Evolutionary conservation across 1,140 invertebrate genomes (phyloP).

Genomic region (Platorchestia sp.): DNA sequence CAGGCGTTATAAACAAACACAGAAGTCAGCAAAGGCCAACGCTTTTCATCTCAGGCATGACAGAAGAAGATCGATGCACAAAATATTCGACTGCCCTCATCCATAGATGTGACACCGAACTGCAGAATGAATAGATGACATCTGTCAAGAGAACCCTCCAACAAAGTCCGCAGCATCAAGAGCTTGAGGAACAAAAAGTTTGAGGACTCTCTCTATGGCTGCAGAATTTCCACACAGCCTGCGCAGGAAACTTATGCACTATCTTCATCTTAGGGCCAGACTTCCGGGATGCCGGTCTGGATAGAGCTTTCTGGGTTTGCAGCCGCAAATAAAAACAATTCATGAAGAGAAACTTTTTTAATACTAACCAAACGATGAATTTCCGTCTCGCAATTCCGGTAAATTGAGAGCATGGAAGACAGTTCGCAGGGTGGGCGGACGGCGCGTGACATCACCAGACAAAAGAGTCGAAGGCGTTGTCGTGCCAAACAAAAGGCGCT

Average conservation of each 20-base stretch:
- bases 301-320: not conserved
- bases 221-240: not conserved
- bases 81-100: not conserved
- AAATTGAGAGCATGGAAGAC: not conserved
- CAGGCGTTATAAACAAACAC: not conserved
- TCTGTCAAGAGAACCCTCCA: not conserved
- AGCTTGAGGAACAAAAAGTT: slow-evolving; percentile 1
- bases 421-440: not conserved
- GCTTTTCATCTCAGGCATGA: not conserved
- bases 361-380: not conserved
- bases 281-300: not conserved
- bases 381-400: not conserved
- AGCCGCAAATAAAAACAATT: slow-evolving; percentile 9
- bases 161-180: not conserved
- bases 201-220: not conserved
- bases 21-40: not conserved
- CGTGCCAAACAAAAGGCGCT: not conserved
- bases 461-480: not conserved
- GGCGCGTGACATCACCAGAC: not conserved
- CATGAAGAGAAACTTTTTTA: not conserved
- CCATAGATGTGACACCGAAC: not conserved
- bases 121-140: not conserved
- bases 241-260: not conserved
- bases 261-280: not conserved
- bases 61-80: not conserved